These are phyloP conservation scores for Actias luna DNA, from an alignment of 2,888 invertebrate species.

Conservation along the genomic window DNA sequence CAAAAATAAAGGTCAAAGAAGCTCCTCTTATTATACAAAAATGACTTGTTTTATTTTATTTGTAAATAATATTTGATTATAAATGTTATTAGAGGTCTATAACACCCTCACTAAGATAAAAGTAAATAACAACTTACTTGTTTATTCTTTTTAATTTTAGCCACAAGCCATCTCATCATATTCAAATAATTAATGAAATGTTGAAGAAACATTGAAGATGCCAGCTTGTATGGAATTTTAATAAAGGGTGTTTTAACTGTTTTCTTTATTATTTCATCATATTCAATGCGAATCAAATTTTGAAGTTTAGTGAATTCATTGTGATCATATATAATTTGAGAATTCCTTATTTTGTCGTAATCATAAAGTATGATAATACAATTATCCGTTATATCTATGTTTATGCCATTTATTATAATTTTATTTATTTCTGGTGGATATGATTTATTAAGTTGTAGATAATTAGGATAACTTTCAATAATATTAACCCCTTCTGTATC, in stretches of 20 bases:
- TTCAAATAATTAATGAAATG: constrained; percentile 61
- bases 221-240: constrained; percentile 48
- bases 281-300: constrained; percentile 45
- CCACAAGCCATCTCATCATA: constrained; percentile 54
- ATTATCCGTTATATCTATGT: constrained; percentile 35
- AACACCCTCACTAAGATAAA: not conserved
- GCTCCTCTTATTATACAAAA: too few relatives aligned
- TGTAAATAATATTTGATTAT: too few relatives aligned
- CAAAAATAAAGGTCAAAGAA: too few relatives aligned
- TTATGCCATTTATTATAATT: constrained; percentile 45
- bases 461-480: constrained; percentile 31
- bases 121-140: constrained; percentile 45
- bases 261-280: constrained; percentile 23
- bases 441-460: constrained; percentile 37
- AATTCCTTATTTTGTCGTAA: constrained; percentile 52
- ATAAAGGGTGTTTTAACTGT: constrained; percentile 26
- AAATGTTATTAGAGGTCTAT: too few relatives aligned
- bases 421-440: constrained; percentile 36
- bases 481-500: constrained; percentile 24
- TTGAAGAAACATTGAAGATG: constrained; percentile 65
- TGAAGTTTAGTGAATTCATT: constrained; percentile 56
- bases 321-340: constrained; percentile 52
- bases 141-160: constrained; percentile 45
- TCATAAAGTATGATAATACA: constrained; percentile 63
- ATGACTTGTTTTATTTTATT: too few relatives aligned